These are phyloP conservation scores for Nothura maculosa DNA, from an alignment of 2,797 vertebrate species.

Conservation along the genomic window DNA sequence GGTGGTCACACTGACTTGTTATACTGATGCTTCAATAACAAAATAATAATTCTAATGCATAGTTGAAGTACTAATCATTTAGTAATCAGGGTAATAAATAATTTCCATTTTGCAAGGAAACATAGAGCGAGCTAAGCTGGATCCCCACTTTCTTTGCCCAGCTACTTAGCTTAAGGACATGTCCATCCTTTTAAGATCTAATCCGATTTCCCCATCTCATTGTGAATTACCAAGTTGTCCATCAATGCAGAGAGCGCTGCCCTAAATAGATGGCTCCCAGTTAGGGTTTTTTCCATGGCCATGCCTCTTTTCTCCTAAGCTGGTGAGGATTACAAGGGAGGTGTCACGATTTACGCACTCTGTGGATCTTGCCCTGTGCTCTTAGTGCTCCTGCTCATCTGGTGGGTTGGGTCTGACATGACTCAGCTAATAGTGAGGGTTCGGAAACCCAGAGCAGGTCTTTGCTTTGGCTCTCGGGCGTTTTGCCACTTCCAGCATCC, in stretches of 20 bases:
- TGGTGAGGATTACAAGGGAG: not conserved
- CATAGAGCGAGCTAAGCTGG: not conserved
- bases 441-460: not conserved
- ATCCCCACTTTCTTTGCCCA: not conserved
- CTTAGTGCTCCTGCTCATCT: not conserved
- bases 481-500: not conserved
- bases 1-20: not conserved
- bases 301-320: not conserved
- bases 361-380: not conserved
- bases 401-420: not conserved
- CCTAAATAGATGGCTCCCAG: not conserved
- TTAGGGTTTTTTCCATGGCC: not conserved
- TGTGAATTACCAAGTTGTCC: not conserved
- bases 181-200: not conserved
- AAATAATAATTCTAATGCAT: not conserved
- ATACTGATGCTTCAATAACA: not conserved
- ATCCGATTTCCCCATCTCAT: not conserved
- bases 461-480: not conserved
- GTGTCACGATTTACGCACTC: not conserved
- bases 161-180: not conserved
- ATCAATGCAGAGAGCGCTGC: not conserved
- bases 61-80: not conserved
- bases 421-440: slow-evolving; percentile 21
- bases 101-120: not conserved
- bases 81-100: not conserved